Conservation (phyloP, 2,888 invertebrate genomes). For the Nephrocerus scutellatus region DNA sequence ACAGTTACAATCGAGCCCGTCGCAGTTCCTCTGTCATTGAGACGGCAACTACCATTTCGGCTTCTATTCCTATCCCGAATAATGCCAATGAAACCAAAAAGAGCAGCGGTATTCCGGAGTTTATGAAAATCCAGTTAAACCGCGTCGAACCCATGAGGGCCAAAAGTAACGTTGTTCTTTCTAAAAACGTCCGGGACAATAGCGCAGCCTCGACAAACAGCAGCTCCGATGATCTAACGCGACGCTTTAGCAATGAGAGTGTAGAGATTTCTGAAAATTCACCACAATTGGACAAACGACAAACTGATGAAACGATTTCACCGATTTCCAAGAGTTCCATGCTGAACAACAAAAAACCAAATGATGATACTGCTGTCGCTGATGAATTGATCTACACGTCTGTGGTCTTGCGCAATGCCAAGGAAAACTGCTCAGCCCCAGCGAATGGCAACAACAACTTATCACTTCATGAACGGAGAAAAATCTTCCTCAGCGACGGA, state of each 20-base stretch:
- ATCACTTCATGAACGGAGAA: constrained; percentile 41
- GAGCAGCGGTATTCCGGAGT: constrained; percentile 54
- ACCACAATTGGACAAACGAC: too few relatives aligned
- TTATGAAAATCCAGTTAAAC: constrained; percentile 63
- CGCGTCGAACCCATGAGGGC: constrained; percentile 59
- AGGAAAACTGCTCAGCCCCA: constrained; percentile 15
- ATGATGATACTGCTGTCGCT: not conserved
- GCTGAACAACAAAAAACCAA: not conserved
- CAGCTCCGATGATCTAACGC: constrained; percentile 35
- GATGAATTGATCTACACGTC: not conserved
- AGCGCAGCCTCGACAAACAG: too few relatives aligned
- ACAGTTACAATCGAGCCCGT: constrained; percentile 26
- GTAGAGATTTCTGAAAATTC: constrained; percentile 44
- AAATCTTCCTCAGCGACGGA: constrained; percentile 41
- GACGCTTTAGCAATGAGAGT: constrained; percentile 48
- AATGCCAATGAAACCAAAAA: too few relatives aligned
- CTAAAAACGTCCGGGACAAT: constrained; percentile 49
- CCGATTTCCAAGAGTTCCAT: too few relatives aligned
- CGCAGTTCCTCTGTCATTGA: constrained; percentile 33
- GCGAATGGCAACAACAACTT: constrained; percentile 22
- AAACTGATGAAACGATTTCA: too few relatives aligned
- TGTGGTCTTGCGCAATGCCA: not conserved
- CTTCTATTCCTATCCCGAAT: not conserved
- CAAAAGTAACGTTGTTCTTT: constrained; percentile 57
- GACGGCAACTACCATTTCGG: too few relatives aligned